Evolutionary conservation across 2,888 invertebrate genomes (phyloP), one percentile per base, ranked within the genome.

Genomic region (Philereme vetulata): DNA sequence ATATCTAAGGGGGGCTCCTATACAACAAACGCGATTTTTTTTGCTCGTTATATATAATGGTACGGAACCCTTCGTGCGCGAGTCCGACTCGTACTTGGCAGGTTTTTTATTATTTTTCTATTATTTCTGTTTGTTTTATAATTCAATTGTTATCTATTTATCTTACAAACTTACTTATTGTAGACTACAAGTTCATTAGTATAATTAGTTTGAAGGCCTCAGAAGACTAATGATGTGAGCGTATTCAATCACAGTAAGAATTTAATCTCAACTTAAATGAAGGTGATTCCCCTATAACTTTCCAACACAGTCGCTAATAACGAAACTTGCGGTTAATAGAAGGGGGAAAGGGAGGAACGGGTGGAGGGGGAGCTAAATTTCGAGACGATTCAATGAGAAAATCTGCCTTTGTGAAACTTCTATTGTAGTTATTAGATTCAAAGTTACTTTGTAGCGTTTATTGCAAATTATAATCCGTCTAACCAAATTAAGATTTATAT

Each of bases 251-350:
- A 78, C 76, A 78, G 81, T 84, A 81, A 86, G 85, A 87, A 88
- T 88, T 88, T 86, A 86, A 90, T 88, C 85, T 84, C 77, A 89
- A 89, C 83, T 89, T 87, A 86, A 88, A 90, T 89, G 80, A 85
- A 88, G 86, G 88, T 87, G 85, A 89, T 89, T 89, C 85, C 82
- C 81, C 85, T 84, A 81, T 82, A 90, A 90, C 84, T 90, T 90
- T 86, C 80, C 78, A 81, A 84, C 87, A 83, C 81, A 87, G 86
- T 85, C 81, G 85, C 87, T 90, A 88, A 90, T 90, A 90, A 88
- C 87, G 82, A 88, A 90, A 89, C 88, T 90, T 89, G 88, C 75
- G 87, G 88, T 87, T 88, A 85, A 87, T 84, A 86, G 57, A 47
- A 56, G 53, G 63, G 52, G 54, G 64, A 45, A 56, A 52, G 62